phyloP scores from a whole-genome alignment of 37 sponge, comb jelly and placozoan genomes.

The Ephydatia muelleri region DNA sequence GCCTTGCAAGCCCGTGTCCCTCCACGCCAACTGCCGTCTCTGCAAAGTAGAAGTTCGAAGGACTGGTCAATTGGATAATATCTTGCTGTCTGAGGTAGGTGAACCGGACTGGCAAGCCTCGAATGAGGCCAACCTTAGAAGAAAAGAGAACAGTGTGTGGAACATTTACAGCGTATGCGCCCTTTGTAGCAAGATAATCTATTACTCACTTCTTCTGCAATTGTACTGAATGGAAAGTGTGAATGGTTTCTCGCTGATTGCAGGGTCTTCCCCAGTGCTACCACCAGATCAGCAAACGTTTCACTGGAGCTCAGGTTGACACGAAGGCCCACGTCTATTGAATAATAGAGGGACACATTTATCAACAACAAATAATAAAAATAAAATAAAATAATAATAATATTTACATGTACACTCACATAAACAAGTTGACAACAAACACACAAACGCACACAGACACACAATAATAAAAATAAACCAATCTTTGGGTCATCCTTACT shows the following conservation, averaged over 20 bases:
- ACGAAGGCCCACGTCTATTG: constrained; percentile 68
- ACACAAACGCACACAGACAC: background rate
- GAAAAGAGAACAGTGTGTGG: background rate
- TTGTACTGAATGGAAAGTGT: constrained; percentile 75
- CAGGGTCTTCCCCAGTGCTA: constrained; percentile 47
- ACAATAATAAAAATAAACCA: background rate
- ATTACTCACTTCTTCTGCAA: constrained; percentile 70
- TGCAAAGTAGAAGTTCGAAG: constrained; percentile 72
- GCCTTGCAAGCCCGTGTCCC: constrained; percentile 73
- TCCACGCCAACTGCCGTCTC: constrained; percentile 87
- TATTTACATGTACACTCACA: too few species aligned
- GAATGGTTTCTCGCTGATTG: constrained; percentile 34
- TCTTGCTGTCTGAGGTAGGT: constrained; percentile 49
- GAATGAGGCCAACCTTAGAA: constrained; percentile 51
- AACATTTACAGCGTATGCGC: background rate
- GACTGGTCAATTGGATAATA: constrained; percentile 66
- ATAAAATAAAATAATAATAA: background rate
- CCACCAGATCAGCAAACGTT: constrained; percentile 71
- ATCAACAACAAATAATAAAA: background rate
- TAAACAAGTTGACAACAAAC: too few species aligned
- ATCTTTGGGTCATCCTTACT: constrained; percentile 24
- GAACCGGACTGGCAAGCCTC: constrained; percentile 70
- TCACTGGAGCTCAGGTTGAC: constrained; percentile 69
- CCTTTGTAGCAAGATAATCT: background rate
- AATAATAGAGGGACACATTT: background rate